These are phyloP conservation scores for Leucoma salicis DNA, from an alignment of 2,888 invertebrate species.

Conservation along the genomic window DNA sequence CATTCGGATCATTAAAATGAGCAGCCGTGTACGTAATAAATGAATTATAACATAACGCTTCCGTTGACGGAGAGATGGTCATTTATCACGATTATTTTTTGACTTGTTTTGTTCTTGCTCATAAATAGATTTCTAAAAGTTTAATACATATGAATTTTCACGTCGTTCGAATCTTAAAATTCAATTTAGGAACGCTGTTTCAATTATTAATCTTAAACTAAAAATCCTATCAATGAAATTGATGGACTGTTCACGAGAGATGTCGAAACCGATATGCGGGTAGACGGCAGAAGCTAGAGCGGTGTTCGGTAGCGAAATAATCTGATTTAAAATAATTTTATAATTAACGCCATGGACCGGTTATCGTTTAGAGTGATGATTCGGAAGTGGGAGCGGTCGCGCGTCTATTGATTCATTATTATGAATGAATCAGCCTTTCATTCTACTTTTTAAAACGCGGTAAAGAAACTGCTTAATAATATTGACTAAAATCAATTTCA, in stretches of 20 bases:
- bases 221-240: conserved; percentile 65
- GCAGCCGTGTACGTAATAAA: conserved; percentile 40
- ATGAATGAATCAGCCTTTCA: conserved; percentile 77
- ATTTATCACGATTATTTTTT: conserved; percentile 33
- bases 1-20: conserved; percentile 48
- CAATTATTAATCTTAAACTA: conserved; percentile 57
- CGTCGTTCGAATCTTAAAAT: conserved; percentile 42
- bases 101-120: conserved; percentile 15
- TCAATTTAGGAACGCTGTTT: conserved; percentile 47
- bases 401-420: conserved; percentile 67
- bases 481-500: conserved; percentile 58
- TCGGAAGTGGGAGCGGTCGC: conserved; percentile 61
- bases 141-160: conserved; percentile 19
- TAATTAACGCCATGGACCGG: conserved; percentile 75
- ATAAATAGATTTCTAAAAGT: conserved; percentile 21
- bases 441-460: conserved; percentile 50
- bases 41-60: conserved; percentile 54
- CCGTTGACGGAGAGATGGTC: conserved; percentile 38
- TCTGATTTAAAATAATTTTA: conserved; percentile 70
- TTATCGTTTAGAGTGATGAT: conserved; percentile 52
- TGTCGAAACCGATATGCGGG: conserved; percentile 62
- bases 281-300: no score
- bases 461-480: conserved; percentile 57
- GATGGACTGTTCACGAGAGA: conserved; percentile 54
- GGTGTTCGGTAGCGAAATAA: conserved; percentile 70